Percentiles rank a stretch among this genome's conserved stretches.
Conservation (phyloP, 2,113 vertebrate species). For the Osmerus eperlanus region DNA sequence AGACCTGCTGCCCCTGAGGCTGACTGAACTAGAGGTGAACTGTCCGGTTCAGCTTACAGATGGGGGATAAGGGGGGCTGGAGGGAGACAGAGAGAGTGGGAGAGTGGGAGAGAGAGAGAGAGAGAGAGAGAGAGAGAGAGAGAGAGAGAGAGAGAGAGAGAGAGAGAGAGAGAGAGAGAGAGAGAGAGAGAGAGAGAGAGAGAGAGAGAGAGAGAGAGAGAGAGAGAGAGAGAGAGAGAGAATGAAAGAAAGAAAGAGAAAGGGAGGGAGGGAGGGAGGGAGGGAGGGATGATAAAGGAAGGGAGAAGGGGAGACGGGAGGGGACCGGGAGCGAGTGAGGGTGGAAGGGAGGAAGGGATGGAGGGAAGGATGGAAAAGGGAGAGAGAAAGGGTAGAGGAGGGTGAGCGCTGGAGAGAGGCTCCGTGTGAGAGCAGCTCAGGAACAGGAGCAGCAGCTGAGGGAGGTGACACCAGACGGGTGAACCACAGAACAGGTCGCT, state of each 20-base stretch:
- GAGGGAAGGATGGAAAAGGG: background rate
- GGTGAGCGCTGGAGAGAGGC: background rate
- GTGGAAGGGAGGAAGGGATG: background rate
- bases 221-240: background rate
- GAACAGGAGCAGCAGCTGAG: slow-evolving; percentile 34
- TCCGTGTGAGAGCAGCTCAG: background rate
- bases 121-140: too few relatives aligned
- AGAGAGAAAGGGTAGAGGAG: background rate
- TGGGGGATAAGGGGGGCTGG: background rate
- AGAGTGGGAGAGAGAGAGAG: background rate
- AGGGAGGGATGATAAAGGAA: background rate
- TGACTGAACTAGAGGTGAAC: background rate
- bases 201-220: background rate
- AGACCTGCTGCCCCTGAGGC: background rate
- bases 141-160: too few relatives aligned
- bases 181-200: background rate
- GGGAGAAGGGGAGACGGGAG: background rate
- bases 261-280: background rate
- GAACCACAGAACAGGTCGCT: slow-evolving; percentile 25
- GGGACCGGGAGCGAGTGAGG: slow-evolving; percentile 9
- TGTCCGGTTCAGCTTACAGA: background rate
- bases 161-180: too few relatives aligned
- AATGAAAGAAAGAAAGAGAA: background rate
- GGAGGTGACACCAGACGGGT: slow-evolving; percentile 44
- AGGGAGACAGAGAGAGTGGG: background rate